Conservation (phyloP, 2,888 invertebrate species). For the Xestoiulus laeticollis region DNA sequence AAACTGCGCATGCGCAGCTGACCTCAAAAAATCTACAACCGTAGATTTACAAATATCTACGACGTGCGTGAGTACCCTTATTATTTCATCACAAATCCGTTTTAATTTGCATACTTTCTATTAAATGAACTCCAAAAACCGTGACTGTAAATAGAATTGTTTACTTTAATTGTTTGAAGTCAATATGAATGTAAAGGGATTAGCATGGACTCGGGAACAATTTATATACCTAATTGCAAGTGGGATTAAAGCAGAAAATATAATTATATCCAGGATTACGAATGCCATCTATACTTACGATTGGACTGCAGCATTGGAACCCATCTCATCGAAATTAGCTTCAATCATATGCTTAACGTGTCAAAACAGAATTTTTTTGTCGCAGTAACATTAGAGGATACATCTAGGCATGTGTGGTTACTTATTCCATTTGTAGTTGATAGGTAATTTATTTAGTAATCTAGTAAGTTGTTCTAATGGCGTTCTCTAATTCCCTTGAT, state of each 20-base stretch:
- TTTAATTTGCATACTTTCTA: neutral
- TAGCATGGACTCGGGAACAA: neutral
- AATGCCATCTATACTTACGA: neutral
- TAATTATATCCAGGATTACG: neutral
- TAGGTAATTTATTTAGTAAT: neutral
- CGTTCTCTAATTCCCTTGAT: neutral
- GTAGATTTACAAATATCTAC: no score
- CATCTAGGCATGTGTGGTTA: neutral
- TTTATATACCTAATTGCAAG: neutral
- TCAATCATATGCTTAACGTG: neutral
- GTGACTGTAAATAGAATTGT: neutral
- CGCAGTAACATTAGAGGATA: neutral
- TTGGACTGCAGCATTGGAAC: neutral
- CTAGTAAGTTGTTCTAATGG: neutral
- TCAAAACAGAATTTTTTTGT: neutral
- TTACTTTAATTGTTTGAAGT: neutral
- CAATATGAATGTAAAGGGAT: neutral
- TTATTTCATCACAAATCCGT: no score
- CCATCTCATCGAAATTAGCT: neutral
- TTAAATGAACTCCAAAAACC: neutral
- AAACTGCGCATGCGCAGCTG: no score
- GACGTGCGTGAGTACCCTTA: no score
- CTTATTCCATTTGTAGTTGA: neutral
- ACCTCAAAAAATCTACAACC: no score
- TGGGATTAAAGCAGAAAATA: neutral